Conservation (phyloP, 1,140 invertebrate species). For the Scaptomyza hsui region DNA sequence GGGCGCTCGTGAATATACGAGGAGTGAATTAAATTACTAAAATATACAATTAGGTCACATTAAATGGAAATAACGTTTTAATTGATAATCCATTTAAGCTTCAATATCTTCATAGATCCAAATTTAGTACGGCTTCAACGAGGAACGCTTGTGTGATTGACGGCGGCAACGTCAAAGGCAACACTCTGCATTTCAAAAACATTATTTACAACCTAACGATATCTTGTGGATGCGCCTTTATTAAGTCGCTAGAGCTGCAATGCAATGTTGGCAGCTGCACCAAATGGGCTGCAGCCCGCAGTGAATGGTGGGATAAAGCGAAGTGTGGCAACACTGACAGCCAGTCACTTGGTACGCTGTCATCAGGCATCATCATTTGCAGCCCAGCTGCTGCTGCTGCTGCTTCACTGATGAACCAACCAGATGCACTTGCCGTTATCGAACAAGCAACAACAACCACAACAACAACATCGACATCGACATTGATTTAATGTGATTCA, state of each 20-base stretch:
- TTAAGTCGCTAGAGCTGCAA: constrained; percentile 14
- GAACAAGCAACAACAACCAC: constrained; percentile 31
- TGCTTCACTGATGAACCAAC: constrained; percentile 30
- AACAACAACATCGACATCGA: constrained; percentile 20
- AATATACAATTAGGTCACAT: not conserved
- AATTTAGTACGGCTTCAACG: not conserved
- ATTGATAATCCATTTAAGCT: no score
- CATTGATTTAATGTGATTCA: constrained; percentile 12
- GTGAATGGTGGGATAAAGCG: constrained; percentile 1
- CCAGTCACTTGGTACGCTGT: constrained; percentile 1
- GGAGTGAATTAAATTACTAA: not conserved
- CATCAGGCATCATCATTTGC: constrained; percentile 47
- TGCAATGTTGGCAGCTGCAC: constrained; percentile 7
- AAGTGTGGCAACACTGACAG: constrained; percentile 8
- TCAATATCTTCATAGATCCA: not conserved
- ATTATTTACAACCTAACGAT: constrained; percentile 54
- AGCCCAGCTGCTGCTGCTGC: constrained; percentile 22
- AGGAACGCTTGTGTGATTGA: constrained; percentile 26
- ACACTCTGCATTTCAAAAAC: constrained; percentile 27
- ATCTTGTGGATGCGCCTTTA: constrained; percentile 49
- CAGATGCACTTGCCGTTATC: constrained; percentile 29
- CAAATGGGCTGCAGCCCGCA: constrained; percentile 18
- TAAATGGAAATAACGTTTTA: no score
- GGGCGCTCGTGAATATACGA: no score
- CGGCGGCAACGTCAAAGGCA: constrained; percentile 47